Evolutionary conservation across 2,888 invertebrate species (phyloP), one percentile per base, ranked within the genome.

Genomic region (Calameuta filiformis): DNA sequence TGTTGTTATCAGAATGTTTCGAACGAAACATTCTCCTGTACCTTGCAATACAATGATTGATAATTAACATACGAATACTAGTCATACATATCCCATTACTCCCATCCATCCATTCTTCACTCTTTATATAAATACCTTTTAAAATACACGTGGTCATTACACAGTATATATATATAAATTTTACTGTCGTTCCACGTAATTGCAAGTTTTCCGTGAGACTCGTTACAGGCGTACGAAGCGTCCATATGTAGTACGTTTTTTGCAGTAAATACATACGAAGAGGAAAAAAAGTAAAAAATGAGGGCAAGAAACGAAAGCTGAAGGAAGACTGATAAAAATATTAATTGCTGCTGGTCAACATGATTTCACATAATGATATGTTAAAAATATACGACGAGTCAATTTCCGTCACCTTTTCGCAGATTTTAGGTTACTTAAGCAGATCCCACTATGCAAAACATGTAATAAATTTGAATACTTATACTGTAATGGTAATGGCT

Each of bases 321-420:
- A 74, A 74, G n/a, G 0, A 74, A 37, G n/a, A 37, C 35, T n/a
- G 30, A n/a, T 12, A 15, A 15, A 15, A 74, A 35, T 30, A 35
- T 23, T 23, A 56, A 56, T 56, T 23, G 23, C 9, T 23, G 23
- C 56, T 23, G 9, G 23, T 9, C 0, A 23, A 23, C 23, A 9
- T 56, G 9, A 56, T 56, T 56, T 15, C 56, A 56, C 56, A 23
- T 56, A 0, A 40, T 68, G 69, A 77, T 75, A 81, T 81, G 81
- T 82, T 79, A 81, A 82, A 81, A 80, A 80, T 78, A 56, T 79
- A 81, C 73, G 77, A 73, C 76, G 76, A 74, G 76, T 77, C 74
- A 81, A 80, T 75, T 81, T 78, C 76, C 77, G 73, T 78, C 71
- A 75, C 75, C 78, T 71, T 71, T 81, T 82, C 6, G 23, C 56